Evolutionary conservation across 35 echinoderm and acorn worm genomes (phyloP), one percentile per base, ranked within the genome.

Genomic region (Strongylocentrotus purpuratus): DNA sequence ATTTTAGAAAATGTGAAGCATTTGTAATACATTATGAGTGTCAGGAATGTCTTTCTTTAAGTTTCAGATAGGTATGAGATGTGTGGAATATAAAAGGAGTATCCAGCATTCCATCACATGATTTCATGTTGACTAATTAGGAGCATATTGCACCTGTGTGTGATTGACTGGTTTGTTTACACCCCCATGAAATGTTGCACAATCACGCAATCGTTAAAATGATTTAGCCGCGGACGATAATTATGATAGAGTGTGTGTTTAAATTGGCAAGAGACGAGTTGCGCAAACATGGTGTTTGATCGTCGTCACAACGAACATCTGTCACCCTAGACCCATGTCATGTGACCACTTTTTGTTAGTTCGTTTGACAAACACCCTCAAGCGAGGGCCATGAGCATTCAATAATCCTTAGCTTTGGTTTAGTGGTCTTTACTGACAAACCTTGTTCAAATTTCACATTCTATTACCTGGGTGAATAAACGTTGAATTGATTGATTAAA

Each of bases 181-280:
- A 78, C 3, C 50, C 65, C 2, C 28, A 78, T n/a, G 65, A 78
- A 78, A 78, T n/a, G 22, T 78, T 22, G 20, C 65, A 78, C 65
- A 78, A 78, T 78, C 65, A 78, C 28, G 25, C 65, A 78, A 78
- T 78, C 65, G 65, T 78, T 78, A 78, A 78, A 78, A 78, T 78
- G 65, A 78, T 78, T 78, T 78, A 78, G 65, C 20, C 7, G 65
- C 20, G 1, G 65, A 22, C 65, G 65, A 78, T 78, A 78, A 78
- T 78, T 78, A 78, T 78, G 65, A 78, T 78, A 78, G 65, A 78
- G 22, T 78, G 65, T 78, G 65, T 78, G 65, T 78, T 78, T 78
- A 78, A 78, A 78, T 78, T 78, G 65, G 65, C 65, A 78, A 78
- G 65, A 78, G 65, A 78, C 65, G 65, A 78, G 65, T 78, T 78